phyloP scores from a whole-genome alignment of 2,888 invertebrate species.

The Pyrrhopygopsis socrates region DNA sequence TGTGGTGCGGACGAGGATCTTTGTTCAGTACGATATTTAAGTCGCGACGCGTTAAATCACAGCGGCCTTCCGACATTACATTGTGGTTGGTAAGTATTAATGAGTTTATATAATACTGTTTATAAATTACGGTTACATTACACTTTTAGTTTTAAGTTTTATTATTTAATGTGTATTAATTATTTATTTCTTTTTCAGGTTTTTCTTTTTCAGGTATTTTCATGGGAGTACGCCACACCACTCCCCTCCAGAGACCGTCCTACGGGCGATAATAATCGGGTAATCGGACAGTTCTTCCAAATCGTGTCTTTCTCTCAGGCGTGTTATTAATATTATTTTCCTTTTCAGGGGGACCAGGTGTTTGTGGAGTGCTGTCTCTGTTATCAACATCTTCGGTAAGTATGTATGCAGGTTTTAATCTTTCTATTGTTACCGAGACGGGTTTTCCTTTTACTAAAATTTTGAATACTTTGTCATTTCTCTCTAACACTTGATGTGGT shows the following conservation, averaged over 20 bases:
- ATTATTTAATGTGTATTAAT: no score
- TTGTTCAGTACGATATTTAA: no score
- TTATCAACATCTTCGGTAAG: neutral
- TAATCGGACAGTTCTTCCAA: neutral
- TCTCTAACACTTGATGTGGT: no score
- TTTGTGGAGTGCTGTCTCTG: neutral
- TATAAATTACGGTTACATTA: no score
- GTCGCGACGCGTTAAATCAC: no score
- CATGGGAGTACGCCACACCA: neutral
- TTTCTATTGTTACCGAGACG: conserved; percentile 79
- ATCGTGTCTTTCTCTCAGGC: neutral
- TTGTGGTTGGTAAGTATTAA: no score
- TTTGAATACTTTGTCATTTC: conserved; percentile 79
- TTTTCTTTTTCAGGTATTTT: no score
- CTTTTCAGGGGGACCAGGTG: neutral
- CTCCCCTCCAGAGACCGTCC: neutral
- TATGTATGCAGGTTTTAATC: conserved; percentile 82
- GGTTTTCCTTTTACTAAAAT: conserved; percentile 72
- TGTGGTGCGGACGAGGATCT: no score
- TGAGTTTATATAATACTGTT: no score
- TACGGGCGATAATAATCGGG: neutral
- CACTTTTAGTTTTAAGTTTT: no score
- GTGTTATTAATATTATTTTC: neutral
- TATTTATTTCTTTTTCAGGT: no score
- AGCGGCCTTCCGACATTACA: no score